Base-by-base conservation (phyloP, 2,797 vertebrate species). In the Pampus argenteus region DNA sequence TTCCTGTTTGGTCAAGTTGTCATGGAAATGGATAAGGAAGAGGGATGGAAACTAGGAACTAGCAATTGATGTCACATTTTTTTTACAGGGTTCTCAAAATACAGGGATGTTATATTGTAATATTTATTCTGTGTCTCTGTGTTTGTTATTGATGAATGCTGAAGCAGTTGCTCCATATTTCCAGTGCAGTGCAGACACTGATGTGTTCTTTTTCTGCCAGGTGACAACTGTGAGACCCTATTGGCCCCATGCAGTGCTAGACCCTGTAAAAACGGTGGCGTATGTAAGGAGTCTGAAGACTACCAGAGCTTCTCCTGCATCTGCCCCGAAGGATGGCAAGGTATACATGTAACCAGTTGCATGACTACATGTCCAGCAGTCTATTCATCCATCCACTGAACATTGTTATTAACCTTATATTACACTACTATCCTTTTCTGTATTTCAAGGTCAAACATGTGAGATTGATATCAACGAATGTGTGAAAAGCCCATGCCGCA, bases 321-420 rank as follows among this genome's bases (percentile, higher is more conserved):
- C 26, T 99, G 98, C 74, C 97, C 97, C 1, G 57, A 92, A 0
- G 98, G 98, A 69, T 99, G 98, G 98, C 98, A 99, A 97, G 98
- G 98, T 99, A 86, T 47, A 14, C 42, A 66, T n/a, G 18, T 50
- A 6, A 42, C 15, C 14, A 34, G 15, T 45, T 48, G 42, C 5
- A 52, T 34, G 31, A 29, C 0, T 48, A 29, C 3, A 18, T 59
- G 6, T 71, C 36, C 14, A 40, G 47, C 14, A 5, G 31, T 67
- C 8, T 0, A 13, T 17, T 15, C 11, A 62, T 55, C 13, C 25
- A 50, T 25, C 10, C 8, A 31, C 11, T 9, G 4, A 2, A 52
- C 29, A 50, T 15, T 52, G 18, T 28, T 1, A 18, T 22, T 11
- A 8, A 42, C 23, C 11, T 17, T 20, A n/a, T 4, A 25, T 31